Conservation (phyloP, 2,113 vertebrate genomes). For the Ranitomeya imitator region DNA sequence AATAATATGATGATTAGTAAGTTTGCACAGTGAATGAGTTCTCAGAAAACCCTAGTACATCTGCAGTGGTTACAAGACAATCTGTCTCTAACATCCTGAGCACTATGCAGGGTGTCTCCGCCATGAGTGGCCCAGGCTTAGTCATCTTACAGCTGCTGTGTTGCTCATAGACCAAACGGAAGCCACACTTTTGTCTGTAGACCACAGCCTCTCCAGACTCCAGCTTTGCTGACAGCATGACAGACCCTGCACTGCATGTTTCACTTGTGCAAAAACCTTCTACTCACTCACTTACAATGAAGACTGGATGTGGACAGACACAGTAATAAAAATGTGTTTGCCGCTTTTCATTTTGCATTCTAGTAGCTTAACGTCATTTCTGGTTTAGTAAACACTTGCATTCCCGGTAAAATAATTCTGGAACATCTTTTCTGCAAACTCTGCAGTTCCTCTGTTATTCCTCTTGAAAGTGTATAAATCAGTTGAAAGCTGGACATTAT, state of each 20-base stretch:
- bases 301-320: neutral
- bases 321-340: neutral
- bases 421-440: too few relatives aligned
- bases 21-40: neutral
- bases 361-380: too few relatives aligned
- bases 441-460: too few relatives aligned
- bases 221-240: neutral
- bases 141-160: constrained; percentile 44
- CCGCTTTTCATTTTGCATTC: neutral
- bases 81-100: constrained; percentile 28
- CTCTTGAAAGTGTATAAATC: too few relatives aligned
- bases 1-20: neutral
- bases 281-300: neutral
- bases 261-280: neutral
- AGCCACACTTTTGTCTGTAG: constrained; percentile 39
- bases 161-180: constrained; percentile 43
- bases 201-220: constrained; percentile 23
- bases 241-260: neutral
- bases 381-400: too few relatives aligned
- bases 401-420: too few relatives aligned
- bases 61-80: constrained; percentile 4
- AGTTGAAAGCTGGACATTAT: too few relatives aligned
- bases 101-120: neutral
- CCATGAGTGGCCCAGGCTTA: constrained; percentile 2
- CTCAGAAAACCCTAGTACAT: neutral